A percentile compares a stretch with the other conserved stretches of the same genome.
Evolutionary conservation across 2,113 vertebrate genomes (phyloP).

Genomic region (Herpetotheres cachinnans): DNA sequence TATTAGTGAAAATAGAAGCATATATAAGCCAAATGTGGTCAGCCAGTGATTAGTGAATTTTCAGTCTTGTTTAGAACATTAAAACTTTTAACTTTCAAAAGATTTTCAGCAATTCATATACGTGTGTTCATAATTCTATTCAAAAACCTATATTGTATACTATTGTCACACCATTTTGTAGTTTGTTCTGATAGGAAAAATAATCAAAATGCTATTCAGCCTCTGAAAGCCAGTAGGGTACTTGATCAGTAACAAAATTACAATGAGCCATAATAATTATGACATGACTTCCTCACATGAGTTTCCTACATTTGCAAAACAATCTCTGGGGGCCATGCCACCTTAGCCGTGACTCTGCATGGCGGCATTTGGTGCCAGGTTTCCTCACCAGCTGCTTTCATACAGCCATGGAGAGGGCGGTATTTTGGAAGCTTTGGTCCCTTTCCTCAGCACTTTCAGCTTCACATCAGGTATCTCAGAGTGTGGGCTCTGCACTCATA

Average conservation of each 20-base stretch:
- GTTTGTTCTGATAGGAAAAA: neutral
- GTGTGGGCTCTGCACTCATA: fast-evolving
- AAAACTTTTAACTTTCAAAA: neutral
- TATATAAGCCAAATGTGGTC: neutral
- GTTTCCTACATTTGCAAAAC: neutral
- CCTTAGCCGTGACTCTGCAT: fast-evolving
- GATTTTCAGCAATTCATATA: neutral
- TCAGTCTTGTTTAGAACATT: neutral
- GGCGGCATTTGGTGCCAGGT: neutral
- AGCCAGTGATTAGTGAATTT: neutral
- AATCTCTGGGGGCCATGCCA: neutral
- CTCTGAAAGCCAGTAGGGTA: neutral
- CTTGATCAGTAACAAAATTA: neutral
- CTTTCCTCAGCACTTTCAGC: neutral
- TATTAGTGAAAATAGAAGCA: neutral
- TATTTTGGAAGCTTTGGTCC: neutral
- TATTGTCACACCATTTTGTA: neutral
- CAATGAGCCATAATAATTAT: neutral
- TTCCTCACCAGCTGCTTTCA: neutral
- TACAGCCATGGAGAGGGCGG: neutral
- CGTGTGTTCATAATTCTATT: neutral
- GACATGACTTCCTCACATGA: neutral
- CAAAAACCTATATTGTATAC: neutral
- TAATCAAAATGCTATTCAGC: neutral
- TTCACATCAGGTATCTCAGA: neutral